Conservation (phyloP, 2,888 invertebrate species). For the Campoplex capitator region DNA sequence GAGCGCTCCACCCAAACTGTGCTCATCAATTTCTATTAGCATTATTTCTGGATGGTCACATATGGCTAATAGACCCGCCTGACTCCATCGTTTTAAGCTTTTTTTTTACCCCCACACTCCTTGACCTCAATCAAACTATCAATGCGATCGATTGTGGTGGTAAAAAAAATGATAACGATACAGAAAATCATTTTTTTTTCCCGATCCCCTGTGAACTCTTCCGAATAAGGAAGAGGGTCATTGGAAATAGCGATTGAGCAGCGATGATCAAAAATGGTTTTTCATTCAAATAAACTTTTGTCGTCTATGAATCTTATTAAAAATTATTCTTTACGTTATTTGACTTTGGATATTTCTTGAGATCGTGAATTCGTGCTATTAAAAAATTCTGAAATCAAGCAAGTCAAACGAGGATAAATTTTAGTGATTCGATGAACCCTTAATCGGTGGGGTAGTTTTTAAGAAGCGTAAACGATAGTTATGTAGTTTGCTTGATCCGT, state of each 20-base stretch:
- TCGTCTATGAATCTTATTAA: too few relatives aligned
- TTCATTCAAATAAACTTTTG: not conserved
- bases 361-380: too few relatives aligned
- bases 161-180: not conserved
- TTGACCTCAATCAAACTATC: constrained; percentile 52
- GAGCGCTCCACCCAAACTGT: constrained; percentile 74
- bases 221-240: not conserved
- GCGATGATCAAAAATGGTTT: too few relatives aligned
- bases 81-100: constrained; percentile 68
- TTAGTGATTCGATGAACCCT: constrained; percentile 19
- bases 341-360: too few relatives aligned
- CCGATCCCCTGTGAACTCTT: not conserved
- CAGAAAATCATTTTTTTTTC: not conserved
- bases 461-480: not conserved
- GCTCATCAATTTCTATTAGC: constrained; percentile 83
- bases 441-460: constrained; percentile 36
- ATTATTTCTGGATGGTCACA: constrained; percentile 82
- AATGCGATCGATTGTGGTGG: constrained; percentile 69
- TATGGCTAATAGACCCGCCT: constrained; percentile 77
- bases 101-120: constrained; percentile 44
- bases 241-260: too few relatives aligned
- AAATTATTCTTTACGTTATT: not conserved
- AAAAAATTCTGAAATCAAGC: not conserved
- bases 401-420: constrained; percentile 23
- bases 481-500: constrained; percentile 44